Percentiles rank a stretch among this genome's conserved stretches.
phyloP scores from a whole-genome alignment of 1,140 invertebrate genomes.

The Babylonia areolata region DNA sequence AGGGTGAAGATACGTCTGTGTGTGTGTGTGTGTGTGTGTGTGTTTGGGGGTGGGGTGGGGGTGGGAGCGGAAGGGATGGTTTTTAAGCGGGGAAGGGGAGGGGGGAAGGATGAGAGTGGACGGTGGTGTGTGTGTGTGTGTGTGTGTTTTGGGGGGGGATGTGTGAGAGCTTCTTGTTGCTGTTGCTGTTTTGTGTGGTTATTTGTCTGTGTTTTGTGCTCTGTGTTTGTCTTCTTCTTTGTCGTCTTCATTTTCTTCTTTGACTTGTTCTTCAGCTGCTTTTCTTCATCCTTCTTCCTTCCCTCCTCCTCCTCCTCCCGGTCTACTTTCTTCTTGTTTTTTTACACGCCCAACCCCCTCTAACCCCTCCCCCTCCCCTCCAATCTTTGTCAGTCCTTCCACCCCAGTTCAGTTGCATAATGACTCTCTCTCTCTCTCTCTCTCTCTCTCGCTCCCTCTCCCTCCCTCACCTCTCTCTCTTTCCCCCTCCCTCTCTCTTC shows the following conservation, averaged over 20 bases:
- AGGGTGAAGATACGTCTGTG: too few relatives aligned
- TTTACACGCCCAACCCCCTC: not conserved
- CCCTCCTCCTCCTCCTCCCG: not conserved
- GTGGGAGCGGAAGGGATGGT: not conserved
- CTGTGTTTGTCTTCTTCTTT: not conserved
- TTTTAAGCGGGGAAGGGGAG: not conserved
- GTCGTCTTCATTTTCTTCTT: not conserved
- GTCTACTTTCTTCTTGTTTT: not conserved
- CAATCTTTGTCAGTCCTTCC: not conserved
- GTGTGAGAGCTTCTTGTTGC: too few relatives aligned
- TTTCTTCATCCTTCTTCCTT: not conserved
- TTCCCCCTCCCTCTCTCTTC: not conserved
- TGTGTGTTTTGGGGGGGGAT: too few relatives aligned
- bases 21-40: too few relatives aligned
- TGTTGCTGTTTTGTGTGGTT: too few relatives aligned
- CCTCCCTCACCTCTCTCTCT: not conserved
- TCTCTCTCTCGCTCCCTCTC: constrained; percentile 23
- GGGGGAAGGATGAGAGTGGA: not conserved
- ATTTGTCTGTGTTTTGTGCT: not conserved
- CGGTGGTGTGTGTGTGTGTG: too few relatives aligned
- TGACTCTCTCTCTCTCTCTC: constrained; percentile 35
- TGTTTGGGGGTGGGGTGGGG: not conserved
- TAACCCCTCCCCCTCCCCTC: not conserved
- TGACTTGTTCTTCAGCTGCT: not conserved
- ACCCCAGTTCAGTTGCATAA: not conserved